Evolutionary conservation across 2,797 vertebrate genomes (phyloP), one percentile per base, ranked within the genome.

Genomic region (Poecilia wingei): DNA sequence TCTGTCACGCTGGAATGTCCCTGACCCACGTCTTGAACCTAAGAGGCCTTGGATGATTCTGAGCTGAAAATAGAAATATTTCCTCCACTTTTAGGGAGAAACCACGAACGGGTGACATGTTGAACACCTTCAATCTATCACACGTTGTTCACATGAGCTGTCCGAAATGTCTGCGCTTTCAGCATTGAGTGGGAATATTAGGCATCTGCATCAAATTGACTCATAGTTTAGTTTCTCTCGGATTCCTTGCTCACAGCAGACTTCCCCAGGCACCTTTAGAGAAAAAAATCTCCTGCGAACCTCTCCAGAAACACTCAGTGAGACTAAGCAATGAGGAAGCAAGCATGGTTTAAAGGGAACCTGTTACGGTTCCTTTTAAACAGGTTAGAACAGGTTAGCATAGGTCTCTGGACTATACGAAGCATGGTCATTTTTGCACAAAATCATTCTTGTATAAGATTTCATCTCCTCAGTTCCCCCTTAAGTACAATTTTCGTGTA

Each of bases 1-100:
- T 95, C 95, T 95, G 92, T 69, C 75, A 84, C 76, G 81, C 84
- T 87, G 91, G 91, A 94, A 92, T 82, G 91, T 91, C 90, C 92
- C 75, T 91, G 91, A 94, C 94, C 89, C 85, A 43, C 71, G 79
- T 91, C 86, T 79, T 83, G 84, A 93, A 92, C 88, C 92, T 87
- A 76, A 73, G 88, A 90, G 90, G 89, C 85, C 87, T 88, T 86
- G 82, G 85, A 88, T 84, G 88, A 90, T 83, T 88, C 77, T 89
- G 87, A 89, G 77, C 55, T 79, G 87, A 86, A 84, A 90, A 88
- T 74, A 47, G 57, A 73, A 85, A 78, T 87, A 74, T 82, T 79
- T 81, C 36, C 74, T 81, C n/a, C 51, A 16, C 69, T 79, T 86
- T 28, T n/a, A 41, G 74, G 13, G 43, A 18, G 4, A 18, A 16